Evolutionary conservation across 1,140 invertebrate species (phyloP), one percentile per base, ranked within the genome.

Genomic region (Mycetomoellerius zeteki): DNA sequence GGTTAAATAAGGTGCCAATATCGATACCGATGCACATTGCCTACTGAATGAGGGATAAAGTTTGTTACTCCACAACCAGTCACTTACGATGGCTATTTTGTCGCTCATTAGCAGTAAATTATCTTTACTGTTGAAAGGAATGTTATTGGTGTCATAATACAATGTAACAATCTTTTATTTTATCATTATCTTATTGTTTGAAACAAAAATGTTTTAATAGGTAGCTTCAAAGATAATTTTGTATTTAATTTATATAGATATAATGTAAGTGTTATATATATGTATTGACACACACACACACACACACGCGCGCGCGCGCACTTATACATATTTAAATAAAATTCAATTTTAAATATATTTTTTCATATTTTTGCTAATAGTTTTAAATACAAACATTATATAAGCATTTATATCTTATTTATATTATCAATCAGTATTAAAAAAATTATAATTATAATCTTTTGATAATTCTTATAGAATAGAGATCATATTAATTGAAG

Each of bases 1-100:
- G 58, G 37, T 85, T 67, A 58, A 86, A 77, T 69, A 27, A 7
- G 12, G 30, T 33, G 58, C 37, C 24, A 58, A 81, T 58, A 81
- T 65, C 16, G 86, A 43, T 50, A 58, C 37, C 43, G 64, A 76
- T 56, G 24, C 69, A 62, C 24, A 37, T 37, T 43, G n/a, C 10
- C 21, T 33, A 37, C 2, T 16, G 30, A 60, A 82, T 43, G n/a
- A 16, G 37, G 7, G 60, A 21, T 65, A 14, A 47, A 54, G 21
- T 71, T 81, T 62, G 24, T 30, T 50, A 60, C 37, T 56, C 6
- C 6, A 16, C 14, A 7, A 0, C 21, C 58, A 14, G 19, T 72
- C 27, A 19, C 3, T 58, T 16, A 21, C 27, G 37, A 7, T 21
- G 8, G 8, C 37, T 4, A 30, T 60, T 27, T 33, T 24, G 21